These are phyloP conservation scores for Aphidius gifuensis DNA, from an alignment of 1,140 invertebrate species.

Conservation along the genomic window DNA sequence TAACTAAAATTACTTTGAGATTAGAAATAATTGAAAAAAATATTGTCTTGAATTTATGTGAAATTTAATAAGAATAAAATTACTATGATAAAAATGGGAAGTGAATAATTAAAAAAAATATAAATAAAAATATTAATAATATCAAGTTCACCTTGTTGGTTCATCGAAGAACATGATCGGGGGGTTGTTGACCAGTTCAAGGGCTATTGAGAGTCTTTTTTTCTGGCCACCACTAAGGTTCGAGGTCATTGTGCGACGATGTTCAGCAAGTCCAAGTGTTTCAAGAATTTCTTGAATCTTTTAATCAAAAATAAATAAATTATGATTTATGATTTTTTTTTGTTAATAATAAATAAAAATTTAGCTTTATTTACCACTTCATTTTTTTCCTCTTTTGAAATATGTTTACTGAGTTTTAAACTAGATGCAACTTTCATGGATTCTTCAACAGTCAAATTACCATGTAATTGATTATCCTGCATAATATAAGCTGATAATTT, in stretches of 20 bases:
- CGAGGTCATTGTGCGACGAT: conserved; percentile 82
- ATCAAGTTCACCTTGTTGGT: conserved; percentile 71
- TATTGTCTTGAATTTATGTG: too few species aligned
- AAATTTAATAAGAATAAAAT: not conserved
- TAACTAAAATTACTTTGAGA: not conserved
- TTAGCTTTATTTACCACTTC: conserved; percentile 61
- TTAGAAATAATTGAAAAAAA: too few species aligned
- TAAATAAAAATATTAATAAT: not conserved
- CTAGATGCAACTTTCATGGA: conserved; percentile 90
- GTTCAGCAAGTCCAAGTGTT: conserved; percentile 81
- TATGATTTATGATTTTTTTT: conserved; percentile 1
- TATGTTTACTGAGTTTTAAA: conserved; percentile 78
- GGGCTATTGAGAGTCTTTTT: conserved; percentile 92
- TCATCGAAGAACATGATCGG: conserved; percentile 98
- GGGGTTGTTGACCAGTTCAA: conserved; percentile 94
- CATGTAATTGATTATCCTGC: conserved; percentile 95
- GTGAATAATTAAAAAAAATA: too few species aligned
- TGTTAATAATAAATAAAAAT: not conserved
- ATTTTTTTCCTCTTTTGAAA: conserved; percentile 69
- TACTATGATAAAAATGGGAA: not conserved
- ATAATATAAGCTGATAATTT: conserved; percentile 97
- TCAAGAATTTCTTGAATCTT: conserved; percentile 90
- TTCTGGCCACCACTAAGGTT: conserved; percentile 94
- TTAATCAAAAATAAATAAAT: conserved; percentile 24
- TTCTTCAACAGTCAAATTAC: conserved; percentile 89